Evolutionary conservation across 2,888 invertebrate genomes (phyloP).

Genomic region (Leptinotarsa peninsularis): DNA sequence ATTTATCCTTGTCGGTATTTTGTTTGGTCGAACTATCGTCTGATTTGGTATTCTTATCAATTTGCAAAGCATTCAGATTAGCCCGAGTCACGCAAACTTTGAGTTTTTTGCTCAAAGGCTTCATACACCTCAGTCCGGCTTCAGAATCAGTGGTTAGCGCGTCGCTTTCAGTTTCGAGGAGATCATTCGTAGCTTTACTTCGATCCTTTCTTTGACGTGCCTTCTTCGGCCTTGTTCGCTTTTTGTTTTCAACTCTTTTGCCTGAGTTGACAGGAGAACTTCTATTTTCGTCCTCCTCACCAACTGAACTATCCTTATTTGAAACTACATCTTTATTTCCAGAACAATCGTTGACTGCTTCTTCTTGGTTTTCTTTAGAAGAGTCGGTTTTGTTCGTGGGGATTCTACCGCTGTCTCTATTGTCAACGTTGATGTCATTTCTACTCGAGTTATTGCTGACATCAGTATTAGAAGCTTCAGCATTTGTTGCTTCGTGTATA

Average conservation of each 20-base stretch:
- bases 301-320: constrained; percentile 3
- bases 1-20: neutral
- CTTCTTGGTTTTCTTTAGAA: neutral
- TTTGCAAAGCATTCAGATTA: neutral
- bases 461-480: neutral
- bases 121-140: neutral
- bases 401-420: neutral
- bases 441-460: neutral
- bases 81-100: neutral
- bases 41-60: neutral
- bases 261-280: neutral
- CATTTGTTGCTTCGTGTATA: constrained; percentile 16
- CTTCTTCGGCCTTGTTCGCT: neutral
- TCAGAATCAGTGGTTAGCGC: neutral
- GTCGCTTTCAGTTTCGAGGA: neutral
- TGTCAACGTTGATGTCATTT: neutral
- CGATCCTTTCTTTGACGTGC: neutral
- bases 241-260: neutral
- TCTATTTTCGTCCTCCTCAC: neutral
- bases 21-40: neutral
- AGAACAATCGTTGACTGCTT: constrained; percentile 1
- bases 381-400: neutral
- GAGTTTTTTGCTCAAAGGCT: neutral
- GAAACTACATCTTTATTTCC: neutral
- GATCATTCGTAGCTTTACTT: neutral